Evolutionary conservation across 1,140 invertebrate genomes (phyloP), one percentile per base, ranked within the genome.

Genomic region (Drosophila nebulosa): DNA sequence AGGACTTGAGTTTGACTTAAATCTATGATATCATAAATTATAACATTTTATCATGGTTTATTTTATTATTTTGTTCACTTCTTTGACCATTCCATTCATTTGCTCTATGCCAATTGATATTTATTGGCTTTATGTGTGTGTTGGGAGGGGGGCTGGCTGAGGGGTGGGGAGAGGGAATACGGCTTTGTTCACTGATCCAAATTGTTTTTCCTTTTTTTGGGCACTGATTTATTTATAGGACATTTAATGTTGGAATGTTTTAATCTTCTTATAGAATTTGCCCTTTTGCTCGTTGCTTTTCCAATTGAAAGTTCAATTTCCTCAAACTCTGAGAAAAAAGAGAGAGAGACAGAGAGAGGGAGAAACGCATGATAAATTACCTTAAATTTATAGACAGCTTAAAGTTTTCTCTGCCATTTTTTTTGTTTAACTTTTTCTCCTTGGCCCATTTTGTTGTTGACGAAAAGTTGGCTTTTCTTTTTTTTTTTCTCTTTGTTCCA

Each of bases 11-110:
- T 57, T 63, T 71, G 52, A 32, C 52, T 62, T 52, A 42, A 70
- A 70, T 74, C 62, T 62, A 61, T 64, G 52, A 22, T 12, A 55
- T n/a, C 55, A 65, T 74, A 64, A 64, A 57, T 74, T 69, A 74
- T 70, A 53, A 30, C 52, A 55, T 55, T 55, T 46, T 46, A 46
- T 21, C 52, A 55, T 32, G 27, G 26, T 55, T 55, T 55, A 30
- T 55, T 18, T 30, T 53, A 24, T 53, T 27, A 16, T 30, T 55
- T 55, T 30, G 27, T 55, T 32, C 26, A 30, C 26, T 55, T 32
- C 46, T 14, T 21, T 46, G 39, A n/a, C 39, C 6, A 46, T 46
- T 46, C 21, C 39, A 21, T 21, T 46, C n/a, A n/a, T n/a, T n/a
- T n/a, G n/a, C n/a, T 21, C 39, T 21, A 10, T 46, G 16, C 16